These are phyloP conservation scores for Elgonia sp. DNA, from an alignment of 2,888 invertebrate genomes.

Conservation along the genomic window DNA sequence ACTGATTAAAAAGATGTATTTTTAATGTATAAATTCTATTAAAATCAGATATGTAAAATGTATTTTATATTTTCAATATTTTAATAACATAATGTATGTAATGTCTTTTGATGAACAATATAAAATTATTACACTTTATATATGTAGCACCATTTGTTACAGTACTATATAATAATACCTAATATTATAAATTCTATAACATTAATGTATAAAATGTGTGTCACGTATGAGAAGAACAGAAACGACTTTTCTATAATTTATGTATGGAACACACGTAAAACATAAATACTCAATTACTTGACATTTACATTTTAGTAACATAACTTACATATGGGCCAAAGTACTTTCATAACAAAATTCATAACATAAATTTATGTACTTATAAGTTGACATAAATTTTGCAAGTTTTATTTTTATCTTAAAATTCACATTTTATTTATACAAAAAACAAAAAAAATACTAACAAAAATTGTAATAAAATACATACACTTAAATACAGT, in stretches of 20 bases:
- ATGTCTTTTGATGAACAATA: background rate
- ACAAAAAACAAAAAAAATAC: no score
- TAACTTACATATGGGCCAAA: slow-evolving; percentile 1
- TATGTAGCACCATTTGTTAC: background rate
- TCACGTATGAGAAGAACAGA: slow-evolving; percentile 19
- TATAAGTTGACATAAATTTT: no score
- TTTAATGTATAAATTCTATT: no score
- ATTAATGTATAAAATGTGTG: slow-evolving; percentile 29
- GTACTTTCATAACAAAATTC: background rate
- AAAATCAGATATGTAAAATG: no score
- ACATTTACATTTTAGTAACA: slow-evolving; percentile 21
- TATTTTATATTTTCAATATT: no score
- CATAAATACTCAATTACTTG: slow-evolving; percentile 19
- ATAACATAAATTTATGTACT: no score
- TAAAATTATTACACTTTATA: background rate
- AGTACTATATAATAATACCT: background rate
- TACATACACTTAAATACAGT: no score
- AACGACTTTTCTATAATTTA: slow-evolving; percentile 28
- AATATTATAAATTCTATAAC: slow-evolving; percentile 6
- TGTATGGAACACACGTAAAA: slow-evolving; percentile 29
- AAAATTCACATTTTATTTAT: no score
- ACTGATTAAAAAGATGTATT: no score
- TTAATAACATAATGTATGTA: no score
- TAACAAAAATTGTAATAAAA: no score
- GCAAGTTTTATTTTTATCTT: no score